Evolutionary conservation across 2,113 vertebrate species (phyloP).

Genomic region (Dasyprocta punctata): DNA sequence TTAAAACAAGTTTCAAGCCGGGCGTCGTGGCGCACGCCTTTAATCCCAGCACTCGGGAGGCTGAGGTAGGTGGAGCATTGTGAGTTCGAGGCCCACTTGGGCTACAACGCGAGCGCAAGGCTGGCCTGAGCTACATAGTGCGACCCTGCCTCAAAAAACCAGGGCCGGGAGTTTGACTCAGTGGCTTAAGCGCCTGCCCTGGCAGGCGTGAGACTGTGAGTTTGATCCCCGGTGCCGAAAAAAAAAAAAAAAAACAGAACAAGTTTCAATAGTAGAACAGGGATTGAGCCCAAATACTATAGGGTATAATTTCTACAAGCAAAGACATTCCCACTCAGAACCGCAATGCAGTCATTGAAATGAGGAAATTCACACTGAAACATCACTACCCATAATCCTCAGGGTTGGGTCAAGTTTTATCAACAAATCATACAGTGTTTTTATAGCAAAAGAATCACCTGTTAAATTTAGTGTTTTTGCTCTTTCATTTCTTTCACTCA

Average conservation of each 20-base stretch:
- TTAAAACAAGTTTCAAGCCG: not conserved
- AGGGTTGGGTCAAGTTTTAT: not conserved
- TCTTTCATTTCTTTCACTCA: not conserved
- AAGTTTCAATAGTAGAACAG: not conserved
- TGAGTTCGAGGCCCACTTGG: too few relatives aligned
- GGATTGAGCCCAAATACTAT: not conserved
- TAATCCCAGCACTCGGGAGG: too few relatives aligned
- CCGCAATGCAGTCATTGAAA: not conserved
- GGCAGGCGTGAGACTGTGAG: too few relatives aligned
- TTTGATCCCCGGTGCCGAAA: too few relatives aligned
- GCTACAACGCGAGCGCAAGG: too few relatives aligned
- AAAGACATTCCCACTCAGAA: not conserved
- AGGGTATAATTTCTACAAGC: not conserved
- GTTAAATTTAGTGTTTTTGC: not conserved
- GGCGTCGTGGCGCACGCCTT: too few relatives aligned
- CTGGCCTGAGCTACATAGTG: too few relatives aligned
- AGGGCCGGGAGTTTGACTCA: too few relatives aligned
- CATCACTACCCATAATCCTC: not conserved
- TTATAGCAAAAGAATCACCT: not conserved
- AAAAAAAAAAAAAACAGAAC: not conserved
- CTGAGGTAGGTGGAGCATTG: too few relatives aligned
- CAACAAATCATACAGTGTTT: not conserved
- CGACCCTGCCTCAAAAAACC: too few relatives aligned
- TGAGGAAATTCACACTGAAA: not conserved
- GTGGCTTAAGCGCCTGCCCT: too few relatives aligned